Evolutionary conservation across 2,797 vertebrate species (phyloP), one percentile per base, ranked within the genome.

Genomic region (Pangasius mekongensis): DNA sequence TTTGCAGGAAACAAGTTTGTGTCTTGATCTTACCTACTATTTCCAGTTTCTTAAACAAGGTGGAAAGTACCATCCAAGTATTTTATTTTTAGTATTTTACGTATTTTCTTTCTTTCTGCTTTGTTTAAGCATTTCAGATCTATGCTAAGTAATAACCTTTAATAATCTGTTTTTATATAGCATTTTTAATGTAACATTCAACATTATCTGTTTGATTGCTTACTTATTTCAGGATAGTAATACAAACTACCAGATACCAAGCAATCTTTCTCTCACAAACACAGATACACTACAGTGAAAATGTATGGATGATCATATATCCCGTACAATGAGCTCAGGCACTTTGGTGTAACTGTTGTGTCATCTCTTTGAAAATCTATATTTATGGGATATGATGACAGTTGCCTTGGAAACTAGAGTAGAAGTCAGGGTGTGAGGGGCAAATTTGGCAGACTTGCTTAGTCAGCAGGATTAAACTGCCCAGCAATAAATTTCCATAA

Each of bases 371-470:
- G 56, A 74, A 88, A 88, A 87, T 36, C n/a, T 89, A 62, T 86
- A 54, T 88, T 83, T 71, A 80, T 47, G 47, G 47, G 47, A 47
- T 47, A 47, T 91, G 85, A 56, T 87, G 89, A 85, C 82, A 87
- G 91, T 87, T 89, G 56, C 85, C 83, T 86, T 91, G 83, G 83
- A 66, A 88, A 87, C 87, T 39, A 66, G 74, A 39, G 43, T n/a
- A 47, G 54, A 83, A 47, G 60, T 64, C 77, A 66, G 43, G 54
- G 22, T 66, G 49, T 52, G 33, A 64, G 62, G 83, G 85, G 83
- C 87, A 85, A 62, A 82, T 76, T 77, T 49, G 84, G 83, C 76
- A 83, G 43, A 84, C 43, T 64, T 43, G 52, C 78, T 73, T 81
- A 2, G 13, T 66, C 39, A 86, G 80, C 84, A 82, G 36, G 30